Evolutionary conservation across 2,888 invertebrate species (phyloP).

Genomic region (Hypolimnas misippus): DNA sequence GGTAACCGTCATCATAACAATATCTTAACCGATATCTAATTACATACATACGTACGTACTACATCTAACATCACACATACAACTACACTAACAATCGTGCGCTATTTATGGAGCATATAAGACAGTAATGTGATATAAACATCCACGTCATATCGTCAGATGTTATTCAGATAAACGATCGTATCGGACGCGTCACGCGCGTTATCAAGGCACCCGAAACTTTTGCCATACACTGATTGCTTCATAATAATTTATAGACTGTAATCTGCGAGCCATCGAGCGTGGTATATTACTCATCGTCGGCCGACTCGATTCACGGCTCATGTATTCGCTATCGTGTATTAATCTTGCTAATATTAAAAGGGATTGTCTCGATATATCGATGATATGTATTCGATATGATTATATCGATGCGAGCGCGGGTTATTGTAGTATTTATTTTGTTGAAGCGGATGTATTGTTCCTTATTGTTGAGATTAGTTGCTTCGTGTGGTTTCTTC

Average conservation of each 20-base stretch:
- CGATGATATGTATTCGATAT: slow-evolving; percentile 16
- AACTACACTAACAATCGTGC: too few species aligned
- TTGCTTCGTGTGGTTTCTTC: too few species aligned
- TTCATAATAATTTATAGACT: slow-evolving; percentile 81
- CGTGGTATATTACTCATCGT: slow-evolving; percentile 74
- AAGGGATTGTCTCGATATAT: slow-evolving; percentile 33
- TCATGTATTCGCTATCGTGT: slow-evolving; percentile 37
- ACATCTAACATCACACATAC: too few species aligned
- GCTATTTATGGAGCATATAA: too few species aligned
- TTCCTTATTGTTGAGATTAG: too few species aligned
- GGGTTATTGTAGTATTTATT: neutral
- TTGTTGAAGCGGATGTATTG: neutral
- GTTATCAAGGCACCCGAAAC: slow-evolving; percentile 55
- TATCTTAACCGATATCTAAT: too few species aligned
- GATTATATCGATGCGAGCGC: neutral
- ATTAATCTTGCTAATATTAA: slow-evolving; percentile 41
- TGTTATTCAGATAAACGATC: slow-evolving; percentile 30
- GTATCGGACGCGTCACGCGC: slow-evolving; percentile 52
- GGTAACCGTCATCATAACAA: too few species aligned
- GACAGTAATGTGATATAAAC: too few species aligned
- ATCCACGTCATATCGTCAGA: neutral
- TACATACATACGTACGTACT: too few species aligned
- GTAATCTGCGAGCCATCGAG: slow-evolving; percentile 74
- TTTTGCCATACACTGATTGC: slow-evolving; percentile 79
- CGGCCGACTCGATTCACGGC: slow-evolving; percentile 50